Conservation (phyloP, 2,113 vertebrate genomes). For the Brienomyrus longianalis region DNA sequence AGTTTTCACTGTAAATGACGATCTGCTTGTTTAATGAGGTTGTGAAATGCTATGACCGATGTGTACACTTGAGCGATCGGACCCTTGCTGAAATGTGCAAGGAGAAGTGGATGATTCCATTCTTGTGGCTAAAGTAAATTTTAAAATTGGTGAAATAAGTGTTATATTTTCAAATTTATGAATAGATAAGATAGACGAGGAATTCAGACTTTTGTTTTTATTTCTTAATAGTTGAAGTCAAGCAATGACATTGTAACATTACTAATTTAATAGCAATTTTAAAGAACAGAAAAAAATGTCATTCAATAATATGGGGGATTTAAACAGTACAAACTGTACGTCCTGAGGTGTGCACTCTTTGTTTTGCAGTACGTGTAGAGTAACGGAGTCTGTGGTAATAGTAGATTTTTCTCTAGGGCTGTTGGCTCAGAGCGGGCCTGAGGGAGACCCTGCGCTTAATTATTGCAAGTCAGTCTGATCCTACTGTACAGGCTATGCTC, state of each 20-base stretch:
- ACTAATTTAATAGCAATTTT: slow-evolving; percentile 35
- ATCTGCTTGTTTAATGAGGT: slow-evolving; percentile 93
- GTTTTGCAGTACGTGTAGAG: background rate
- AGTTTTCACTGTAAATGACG: slow-evolving; percentile 97
- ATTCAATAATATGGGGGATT: slow-evolving; percentile 3
- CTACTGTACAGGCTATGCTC: background rate
- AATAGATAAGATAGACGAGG: background rate
- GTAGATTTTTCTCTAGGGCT: background rate
- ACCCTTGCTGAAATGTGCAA: slow-evolving; percentile 55
- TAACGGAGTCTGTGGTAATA: background rate
- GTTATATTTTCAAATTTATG: background rate
- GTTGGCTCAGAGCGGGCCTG: background rate
- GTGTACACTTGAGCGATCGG: slow-evolving; percentile 58
- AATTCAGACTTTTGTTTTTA: background rate
- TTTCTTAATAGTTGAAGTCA: slow-evolving; percentile 41
- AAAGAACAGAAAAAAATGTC: slow-evolving; percentile 31
- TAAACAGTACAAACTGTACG: background rate
- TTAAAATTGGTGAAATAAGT: slow-evolving; percentile 26
- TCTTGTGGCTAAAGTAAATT: slow-evolving; percentile 36
- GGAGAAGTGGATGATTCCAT: slow-evolving; percentile 53
- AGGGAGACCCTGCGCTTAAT: background rate
- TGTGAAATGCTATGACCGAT: slow-evolving; percentile 79
- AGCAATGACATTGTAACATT: slow-evolving; percentile 52
- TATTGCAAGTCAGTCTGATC: background rate
- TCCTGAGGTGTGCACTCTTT: background rate